phyloP scores from a whole-genome alignment of 2,888 invertebrate genomes.

The Torymus tubicola region DNA sequence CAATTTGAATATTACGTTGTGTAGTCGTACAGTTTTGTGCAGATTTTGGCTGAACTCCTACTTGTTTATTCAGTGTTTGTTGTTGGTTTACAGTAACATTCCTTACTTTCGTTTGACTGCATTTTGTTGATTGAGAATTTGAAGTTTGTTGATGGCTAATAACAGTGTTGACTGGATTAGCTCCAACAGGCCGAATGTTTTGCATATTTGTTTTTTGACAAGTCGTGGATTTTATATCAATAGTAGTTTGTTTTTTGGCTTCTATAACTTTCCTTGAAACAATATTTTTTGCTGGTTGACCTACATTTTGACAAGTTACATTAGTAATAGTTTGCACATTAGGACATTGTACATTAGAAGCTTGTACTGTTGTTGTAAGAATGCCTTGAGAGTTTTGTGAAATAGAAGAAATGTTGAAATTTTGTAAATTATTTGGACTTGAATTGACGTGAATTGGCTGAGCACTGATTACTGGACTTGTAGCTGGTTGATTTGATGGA shows the following conservation, averaged over 20 bases:
- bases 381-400: slow-evolving; percentile 54
- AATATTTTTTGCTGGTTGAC: slow-evolving; percentile 56
- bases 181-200: slow-evolving; percentile 19
- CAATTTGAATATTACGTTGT: slow-evolving; percentile 66
- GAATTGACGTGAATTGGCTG: slow-evolving; percentile 67
- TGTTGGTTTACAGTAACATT: slow-evolving; percentile 58
- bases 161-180: slow-evolving; percentile 31
- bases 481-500: slow-evolving; percentile 64
- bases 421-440: slow-evolving; percentile 60
- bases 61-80: slow-evolving; percentile 60
- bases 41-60: slow-evolving; percentile 58
- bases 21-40: slow-evolving; percentile 61
- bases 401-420: slow-evolving; percentile 63
- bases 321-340: slow-evolving; percentile 50
- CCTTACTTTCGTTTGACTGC: slow-evolving; percentile 57
- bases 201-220: slow-evolving; percentile 49
- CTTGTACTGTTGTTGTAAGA: slow-evolving; percentile 43
- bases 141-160: slow-evolving; percentile 57
- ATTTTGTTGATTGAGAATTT: slow-evolving; percentile 61
- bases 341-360: slow-evolving; percentile 49
- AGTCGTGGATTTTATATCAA: slow-evolving; percentile 51
- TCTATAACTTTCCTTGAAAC: slow-evolving; percentile 55
- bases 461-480: slow-evolving; percentile 66
- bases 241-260: slow-evolving; percentile 54
- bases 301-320: slow-evolving; percentile 60